A percentile compares a stretch with the other conserved stretches of the same genome.
Conservation (phyloP, 2,888 invertebrate species). For the Eueremaeus valkanovi region DNA sequence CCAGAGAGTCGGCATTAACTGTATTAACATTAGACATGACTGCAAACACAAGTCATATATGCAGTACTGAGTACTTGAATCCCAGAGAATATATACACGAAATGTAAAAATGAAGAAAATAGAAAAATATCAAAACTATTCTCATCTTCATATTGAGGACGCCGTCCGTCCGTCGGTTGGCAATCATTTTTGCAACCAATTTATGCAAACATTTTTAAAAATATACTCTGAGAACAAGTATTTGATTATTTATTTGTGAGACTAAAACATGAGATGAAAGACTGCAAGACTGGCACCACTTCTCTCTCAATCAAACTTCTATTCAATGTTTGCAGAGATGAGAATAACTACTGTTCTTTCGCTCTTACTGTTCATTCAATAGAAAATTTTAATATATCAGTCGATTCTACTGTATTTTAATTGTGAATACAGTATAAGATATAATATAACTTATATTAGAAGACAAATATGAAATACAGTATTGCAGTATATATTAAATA, state of each 20-base stretch:
- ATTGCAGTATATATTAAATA: too few relatives aligned
- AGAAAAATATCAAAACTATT: background rate
- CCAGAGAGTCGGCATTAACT: constrained; percentile 10
- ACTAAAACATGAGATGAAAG: constrained; percentile 15
- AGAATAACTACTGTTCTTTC: too few relatives aligned
- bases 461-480: too few relatives aligned
- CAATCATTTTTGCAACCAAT: constrained; percentile 8
- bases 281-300: constrained; percentile 28
- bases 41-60: constrained; percentile 31
- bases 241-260: constrained; percentile 13
- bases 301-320: constrained; percentile 7
- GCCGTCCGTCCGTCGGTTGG: background rate
- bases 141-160: constrained; percentile 33
- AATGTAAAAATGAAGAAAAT: constrained; percentile 15
- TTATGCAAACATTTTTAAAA: constrained; percentile 7
- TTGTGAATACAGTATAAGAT: too few relatives aligned
- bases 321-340: constrained; percentile 2
- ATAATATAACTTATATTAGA: too few relatives aligned
- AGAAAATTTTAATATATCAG: too few relatives aligned
- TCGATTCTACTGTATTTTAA: too few relatives aligned
- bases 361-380: too few relatives aligned
- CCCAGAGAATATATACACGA: constrained; percentile 1
- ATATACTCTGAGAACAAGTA: background rate
- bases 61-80: too few relatives aligned
- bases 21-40: constrained; percentile 12